phyloP scores from a whole-genome alignment of 37 sponge, comb jelly and placozoan species.

The Haliclona indistincta region DNA sequence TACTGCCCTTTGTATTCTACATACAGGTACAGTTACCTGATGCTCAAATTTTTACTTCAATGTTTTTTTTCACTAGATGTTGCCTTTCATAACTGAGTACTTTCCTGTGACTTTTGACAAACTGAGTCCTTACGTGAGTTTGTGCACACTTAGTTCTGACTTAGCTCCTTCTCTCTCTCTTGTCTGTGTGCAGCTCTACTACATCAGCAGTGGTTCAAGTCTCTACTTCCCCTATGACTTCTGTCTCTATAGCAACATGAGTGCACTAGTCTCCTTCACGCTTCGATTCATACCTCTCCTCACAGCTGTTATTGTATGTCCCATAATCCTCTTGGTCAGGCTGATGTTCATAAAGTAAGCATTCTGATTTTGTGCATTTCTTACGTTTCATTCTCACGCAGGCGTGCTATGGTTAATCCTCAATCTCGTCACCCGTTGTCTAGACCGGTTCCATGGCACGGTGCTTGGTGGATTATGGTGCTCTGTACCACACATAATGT shows the following conservation, averaged over 20 bases:
- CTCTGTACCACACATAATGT: conserved; percentile 58
- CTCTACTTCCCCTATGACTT: too few relatives aligned
- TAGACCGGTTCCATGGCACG: conserved; percentile 33
- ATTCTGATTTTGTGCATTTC: background rate
- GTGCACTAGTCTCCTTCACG: conserved; percentile 60
- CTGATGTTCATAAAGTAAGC: conserved; percentile 20
- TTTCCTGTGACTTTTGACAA: conserved; percentile 43
- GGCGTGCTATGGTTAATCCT: background rate
- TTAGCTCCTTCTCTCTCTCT: background rate
- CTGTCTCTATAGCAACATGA: too few relatives aligned
- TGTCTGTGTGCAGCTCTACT: conserved; percentile 48
- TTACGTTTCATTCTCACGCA: background rate
- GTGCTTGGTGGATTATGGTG: conserved; percentile 60
- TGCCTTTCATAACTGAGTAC: conserved; percentile 27
- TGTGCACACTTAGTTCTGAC: background rate
- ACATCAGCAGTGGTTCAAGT: conserved; percentile 51
- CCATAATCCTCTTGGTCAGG: conserved; percentile 24
- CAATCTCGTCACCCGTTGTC: background rate
- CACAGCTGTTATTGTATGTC: conserved; percentile 29
- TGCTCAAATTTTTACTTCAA: background rate
- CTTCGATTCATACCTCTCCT: conserved; percentile 50
- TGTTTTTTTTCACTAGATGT: conserved; percentile 8
- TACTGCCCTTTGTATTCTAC: conserved; percentile 39
- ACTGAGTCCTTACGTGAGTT: conserved; percentile 48
- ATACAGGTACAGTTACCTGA: conserved; percentile 29